Conservation (phyloP, 2,888 invertebrate genomes). For the Limnephilus auricula region DNA sequence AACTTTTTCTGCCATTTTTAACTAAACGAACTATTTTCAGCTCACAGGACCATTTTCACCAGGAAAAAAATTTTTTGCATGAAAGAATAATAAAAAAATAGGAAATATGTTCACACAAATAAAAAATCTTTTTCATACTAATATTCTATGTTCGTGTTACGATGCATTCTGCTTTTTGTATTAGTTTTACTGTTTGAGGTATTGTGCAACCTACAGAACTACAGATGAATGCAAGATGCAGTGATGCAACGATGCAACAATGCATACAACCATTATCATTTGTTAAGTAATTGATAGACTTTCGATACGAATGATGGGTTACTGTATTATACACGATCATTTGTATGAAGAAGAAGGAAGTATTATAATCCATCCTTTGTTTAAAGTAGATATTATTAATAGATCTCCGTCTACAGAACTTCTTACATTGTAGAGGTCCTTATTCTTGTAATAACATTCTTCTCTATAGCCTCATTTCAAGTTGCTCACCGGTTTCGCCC, state of each 20-base stretch:
- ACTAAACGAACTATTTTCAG: no score
- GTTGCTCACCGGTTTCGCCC: background rate
- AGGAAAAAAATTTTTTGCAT: no score
- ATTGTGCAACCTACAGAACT: background rate
- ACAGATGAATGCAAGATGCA: background rate
- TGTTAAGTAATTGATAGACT: background rate
- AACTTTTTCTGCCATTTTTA: no score
- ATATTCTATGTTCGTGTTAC: background rate
- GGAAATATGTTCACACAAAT: no score
- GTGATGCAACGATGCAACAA: background rate
- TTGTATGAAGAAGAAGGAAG: background rate
- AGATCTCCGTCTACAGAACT: background rate
- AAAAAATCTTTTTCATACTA: background rate
- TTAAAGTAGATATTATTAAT: background rate
- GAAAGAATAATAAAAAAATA: background rate
- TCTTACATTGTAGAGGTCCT: background rate
- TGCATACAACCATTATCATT: background rate
- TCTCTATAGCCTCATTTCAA: background rate
- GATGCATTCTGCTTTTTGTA: background rate
- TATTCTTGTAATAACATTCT: background rate
- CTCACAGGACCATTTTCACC: no score
- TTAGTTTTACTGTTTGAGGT: background rate
- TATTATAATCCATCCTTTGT: background rate
- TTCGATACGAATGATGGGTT: background rate
- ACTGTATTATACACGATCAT: background rate